Percentiles rank a stretch among this genome's conserved stretches.
phyloP scores from a whole-genome alignment of 2,113 vertebrate genomes.

The Tricholaema leucomelas region DNA sequence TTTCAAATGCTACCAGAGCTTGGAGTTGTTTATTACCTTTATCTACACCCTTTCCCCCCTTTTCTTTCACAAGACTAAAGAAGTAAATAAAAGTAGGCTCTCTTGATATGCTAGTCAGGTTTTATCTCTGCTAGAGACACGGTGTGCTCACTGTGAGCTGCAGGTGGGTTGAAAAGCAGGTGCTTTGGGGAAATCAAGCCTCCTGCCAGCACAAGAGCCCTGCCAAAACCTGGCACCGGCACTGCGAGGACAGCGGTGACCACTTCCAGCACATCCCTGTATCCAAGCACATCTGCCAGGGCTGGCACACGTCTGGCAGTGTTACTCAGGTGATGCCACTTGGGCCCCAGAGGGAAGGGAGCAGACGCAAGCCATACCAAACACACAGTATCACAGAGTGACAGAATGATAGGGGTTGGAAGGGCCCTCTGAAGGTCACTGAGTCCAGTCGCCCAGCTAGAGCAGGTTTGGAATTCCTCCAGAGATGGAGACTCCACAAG shows the following conservation, averaged over 20 bases:
- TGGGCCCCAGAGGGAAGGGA: neutral
- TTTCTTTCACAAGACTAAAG: neutral
- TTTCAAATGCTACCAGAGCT: neutral
- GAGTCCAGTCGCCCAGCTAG: too few relatives aligned
- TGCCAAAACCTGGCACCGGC: neutral
- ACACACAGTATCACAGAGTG: too few relatives aligned
- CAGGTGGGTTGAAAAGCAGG: neutral
- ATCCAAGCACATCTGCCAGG: neutral
- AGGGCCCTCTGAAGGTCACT: too few relatives aligned
- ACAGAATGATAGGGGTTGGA: too few relatives aligned
- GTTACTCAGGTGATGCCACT: neutral
- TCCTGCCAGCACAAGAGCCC: neutral
- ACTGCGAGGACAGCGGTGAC: rapidly evolving
- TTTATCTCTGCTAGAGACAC: neutral
- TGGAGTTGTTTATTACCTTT: constrained; percentile 47
- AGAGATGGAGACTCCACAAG: too few relatives aligned
- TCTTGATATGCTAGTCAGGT: constrained; percentile 18
- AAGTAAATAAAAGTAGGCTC: neutral
- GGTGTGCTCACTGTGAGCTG: neutral
- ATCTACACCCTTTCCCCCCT: neutral
- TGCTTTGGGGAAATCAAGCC: neutral
- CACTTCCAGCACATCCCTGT: rapidly evolving
- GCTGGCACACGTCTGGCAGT: neutral
- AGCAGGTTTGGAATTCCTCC: too few relatives aligned
- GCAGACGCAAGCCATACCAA: neutral